Conservation (phyloP, 1,140 invertebrate species). For the Tetragonula clypearis region DNA sequence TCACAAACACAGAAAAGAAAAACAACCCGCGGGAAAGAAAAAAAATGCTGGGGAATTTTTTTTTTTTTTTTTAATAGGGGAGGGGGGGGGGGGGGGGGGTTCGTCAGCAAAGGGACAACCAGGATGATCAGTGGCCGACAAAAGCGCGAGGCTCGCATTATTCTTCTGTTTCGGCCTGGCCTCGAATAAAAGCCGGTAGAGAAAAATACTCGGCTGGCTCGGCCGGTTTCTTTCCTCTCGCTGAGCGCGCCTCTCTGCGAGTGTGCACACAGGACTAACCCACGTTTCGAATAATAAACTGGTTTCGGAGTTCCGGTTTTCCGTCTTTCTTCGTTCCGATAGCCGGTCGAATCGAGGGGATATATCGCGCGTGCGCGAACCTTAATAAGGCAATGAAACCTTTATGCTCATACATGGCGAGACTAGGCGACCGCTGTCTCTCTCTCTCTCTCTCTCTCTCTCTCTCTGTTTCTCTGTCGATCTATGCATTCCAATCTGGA, state of each 20-base stretch:
- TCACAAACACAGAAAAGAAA: too few relatives aligned
- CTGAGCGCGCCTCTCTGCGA: background rate
- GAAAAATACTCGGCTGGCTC: slow-evolving; percentile 44
- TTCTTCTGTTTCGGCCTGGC: slow-evolving; percentile 23
- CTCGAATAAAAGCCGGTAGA: slow-evolving; percentile 59
- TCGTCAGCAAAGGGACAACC: background rate
- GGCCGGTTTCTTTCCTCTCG: slow-evolving; percentile 48
- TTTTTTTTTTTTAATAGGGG: too few relatives aligned
- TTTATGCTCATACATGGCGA: slow-evolving; percentile 68
- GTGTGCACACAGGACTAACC: slow-evolving; percentile 23
- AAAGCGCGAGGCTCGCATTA: slow-evolving; percentile 31
- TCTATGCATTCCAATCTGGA: background rate
- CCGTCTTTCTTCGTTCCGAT: slow-evolving; percentile 67
- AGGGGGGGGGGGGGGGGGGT: too few relatives aligned
- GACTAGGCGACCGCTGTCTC: slow-evolving; percentile 61
- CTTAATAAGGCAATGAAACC: slow-evolving; percentile 76
- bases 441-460: slow-evolving; percentile 21
- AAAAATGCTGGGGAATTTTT: too few relatives aligned
- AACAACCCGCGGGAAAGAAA: too few relatives aligned
- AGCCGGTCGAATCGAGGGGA: slow-evolving; percentile 15
- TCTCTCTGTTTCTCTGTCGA: background rate
- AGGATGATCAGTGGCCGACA: background rate
- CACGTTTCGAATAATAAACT: slow-evolving; percentile 68
- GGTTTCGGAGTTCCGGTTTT: slow-evolving; percentile 74
- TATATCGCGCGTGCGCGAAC: slow-evolving; percentile 32